phyloP scores from a whole-genome alignment of 1,140 invertebrate species.

The Helicoverpa armigera region DNA sequence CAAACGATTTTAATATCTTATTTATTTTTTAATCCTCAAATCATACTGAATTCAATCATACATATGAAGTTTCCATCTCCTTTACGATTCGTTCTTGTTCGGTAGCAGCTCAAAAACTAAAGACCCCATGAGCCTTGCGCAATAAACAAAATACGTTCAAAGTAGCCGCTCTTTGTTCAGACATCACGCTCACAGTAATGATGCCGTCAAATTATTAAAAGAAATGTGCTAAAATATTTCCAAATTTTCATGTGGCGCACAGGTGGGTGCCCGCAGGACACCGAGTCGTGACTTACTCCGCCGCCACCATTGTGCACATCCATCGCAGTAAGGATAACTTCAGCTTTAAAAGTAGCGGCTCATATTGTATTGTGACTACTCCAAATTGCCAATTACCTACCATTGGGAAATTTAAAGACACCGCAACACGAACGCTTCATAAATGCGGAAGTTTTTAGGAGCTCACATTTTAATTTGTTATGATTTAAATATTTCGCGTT shows the following conservation, averaged over 20 bases:
- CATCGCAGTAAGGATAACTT: constrained; percentile 65
- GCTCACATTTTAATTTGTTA: neutral
- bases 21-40: too few relatives aligned
- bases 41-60: too few relatives aligned
- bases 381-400: constrained; percentile 70
- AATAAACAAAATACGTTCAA: constrained; percentile 46
- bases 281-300: constrained; percentile 80
- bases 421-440: constrained; percentile 47
- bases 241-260: constrained; percentile 71
- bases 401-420: constrained; percentile 47
- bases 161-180: constrained; percentile 45
- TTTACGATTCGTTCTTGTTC: constrained; percentile 16
- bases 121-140: constrained; percentile 1
- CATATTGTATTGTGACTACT: constrained; percentile 58
- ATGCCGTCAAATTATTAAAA: constrained; percentile 74
- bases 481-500: too few relatives aligned
- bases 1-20: too few relatives aligned
- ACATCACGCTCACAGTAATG: constrained; percentile 65
- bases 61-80: too few relatives aligned
- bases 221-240: constrained; percentile 70
- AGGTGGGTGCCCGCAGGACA: constrained; percentile 76
- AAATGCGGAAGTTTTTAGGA: constrained; percentile 28
- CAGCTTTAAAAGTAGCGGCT: constrained; percentile 64
- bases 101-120: constrained; percentile 11
- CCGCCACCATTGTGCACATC: constrained; percentile 70